Conservation (phyloP, 2,888 invertebrate genomes). For the Caenorhabditis sp. region DNA sequence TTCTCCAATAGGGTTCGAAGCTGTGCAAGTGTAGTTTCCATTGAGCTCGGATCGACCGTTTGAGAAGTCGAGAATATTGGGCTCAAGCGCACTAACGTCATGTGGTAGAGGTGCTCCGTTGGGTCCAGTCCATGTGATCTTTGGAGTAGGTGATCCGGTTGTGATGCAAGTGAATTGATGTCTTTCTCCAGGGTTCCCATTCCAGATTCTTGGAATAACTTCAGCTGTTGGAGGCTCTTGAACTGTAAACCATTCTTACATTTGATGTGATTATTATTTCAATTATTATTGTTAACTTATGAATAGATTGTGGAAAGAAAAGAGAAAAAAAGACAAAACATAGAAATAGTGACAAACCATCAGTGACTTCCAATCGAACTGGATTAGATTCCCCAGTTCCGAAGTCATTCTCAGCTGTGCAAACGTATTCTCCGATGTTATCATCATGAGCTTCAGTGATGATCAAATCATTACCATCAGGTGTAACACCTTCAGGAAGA, state of each 20-base stretch:
- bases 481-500: slow-evolving; percentile 57
- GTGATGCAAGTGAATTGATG: slow-evolving; percentile 67
- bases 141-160: slow-evolving; percentile 65
- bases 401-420: slow-evolving; percentile 65
- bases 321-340: background rate
- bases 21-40: slow-evolving; percentile 66
- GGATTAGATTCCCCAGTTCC: slow-evolving; percentile 62
- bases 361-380: slow-evolving; percentile 62
- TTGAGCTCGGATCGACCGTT: slow-evolving; percentile 57
- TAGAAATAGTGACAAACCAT: slow-evolving; percentile 47
- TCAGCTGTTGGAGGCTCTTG: slow-evolving; percentile 69
- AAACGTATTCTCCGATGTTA: slow-evolving; percentile 62
- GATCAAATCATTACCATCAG: slow-evolving; percentile 64
- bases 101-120: slow-evolving; percentile 65
- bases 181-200: slow-evolving; percentile 67
- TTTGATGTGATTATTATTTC: too few relatives aligned
- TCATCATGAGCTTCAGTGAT: slow-evolving; percentile 57
- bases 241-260: too few relatives aligned
- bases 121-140: slow-evolving; percentile 67
- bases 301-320: background rate
- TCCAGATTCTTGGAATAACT: slow-evolving; percentile 69
- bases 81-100: slow-evolving; percentile 68
- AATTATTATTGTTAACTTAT: background rate
- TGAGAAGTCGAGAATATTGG: slow-evolving; percentile 59
- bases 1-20: slow-evolving; percentile 56